A percentile compares a stretch with the other conserved stretches of the same genome.
Conservation (phyloP, 2,113 vertebrate species). For the Pelmatolapia mariae region DNA sequence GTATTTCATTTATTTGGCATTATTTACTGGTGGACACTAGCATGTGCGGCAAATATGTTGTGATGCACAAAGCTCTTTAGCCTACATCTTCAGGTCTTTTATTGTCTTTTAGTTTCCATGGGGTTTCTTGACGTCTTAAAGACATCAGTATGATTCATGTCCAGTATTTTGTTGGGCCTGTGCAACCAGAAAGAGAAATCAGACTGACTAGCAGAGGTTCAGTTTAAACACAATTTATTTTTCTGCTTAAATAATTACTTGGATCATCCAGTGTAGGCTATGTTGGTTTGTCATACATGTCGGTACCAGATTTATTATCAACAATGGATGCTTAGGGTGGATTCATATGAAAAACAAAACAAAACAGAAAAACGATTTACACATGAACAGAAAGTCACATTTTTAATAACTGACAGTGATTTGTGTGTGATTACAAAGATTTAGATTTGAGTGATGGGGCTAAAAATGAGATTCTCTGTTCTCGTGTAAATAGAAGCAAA, state of each 20-base stretch:
- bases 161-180: neutral
- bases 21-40: neutral
- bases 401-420: neutral
- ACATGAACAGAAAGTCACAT: conserved; percentile 14
- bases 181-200: neutral
- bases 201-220: neutral
- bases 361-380: conserved; percentile 43
- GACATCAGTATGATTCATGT: fast-evolving
- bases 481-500: conserved; percentile 26
- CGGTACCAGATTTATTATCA: conserved; percentile 85
- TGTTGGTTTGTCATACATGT: conserved; percentile 87
- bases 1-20: fast-evolving
- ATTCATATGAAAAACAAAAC: conserved; percentile 79
- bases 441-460: conserved; percentile 30
- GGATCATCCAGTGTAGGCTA: conserved; percentile 97
- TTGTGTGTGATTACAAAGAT: conserved; percentile 18
- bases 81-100: neutral
- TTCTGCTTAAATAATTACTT: conserved; percentile 99
- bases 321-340: conserved; percentile 77
- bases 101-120: neutral
- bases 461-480: conserved; percentile 44
- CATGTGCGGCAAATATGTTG: neutral
- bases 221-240: conserved; percentile 98
- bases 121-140: neutral
- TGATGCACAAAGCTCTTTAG: neutral